A percentile compares a stretch with the other conserved stretches of the same genome.
Conservation (phyloP, 2,797 vertebrate species). For the Urosaurus nigricauda region DNA sequence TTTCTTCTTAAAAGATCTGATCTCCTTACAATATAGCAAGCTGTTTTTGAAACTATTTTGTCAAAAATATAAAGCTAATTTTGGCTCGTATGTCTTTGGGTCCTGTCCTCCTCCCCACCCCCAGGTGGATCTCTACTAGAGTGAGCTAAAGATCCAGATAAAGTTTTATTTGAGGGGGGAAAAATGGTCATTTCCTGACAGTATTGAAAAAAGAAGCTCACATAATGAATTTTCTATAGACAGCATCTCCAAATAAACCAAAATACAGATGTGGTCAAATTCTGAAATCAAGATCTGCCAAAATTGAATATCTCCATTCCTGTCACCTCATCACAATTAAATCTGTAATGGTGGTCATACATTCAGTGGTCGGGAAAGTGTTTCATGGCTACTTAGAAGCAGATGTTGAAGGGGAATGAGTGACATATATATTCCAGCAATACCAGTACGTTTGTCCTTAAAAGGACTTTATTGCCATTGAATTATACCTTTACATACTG, state of each 20-base stretch:
- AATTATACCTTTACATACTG: neutral
- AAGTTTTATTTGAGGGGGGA: neutral
- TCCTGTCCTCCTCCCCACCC: neutral
- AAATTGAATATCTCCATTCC: neutral
- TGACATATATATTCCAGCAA: neutral
- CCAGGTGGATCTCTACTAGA: neutral
- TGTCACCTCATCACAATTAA: neutral
- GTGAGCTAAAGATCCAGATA: neutral
- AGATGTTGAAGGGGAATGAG: neutral
- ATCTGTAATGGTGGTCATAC: neutral
- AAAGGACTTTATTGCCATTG: neutral
- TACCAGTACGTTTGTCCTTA: neutral
- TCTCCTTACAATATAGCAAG: neutral
- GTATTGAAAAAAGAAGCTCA: neutral
- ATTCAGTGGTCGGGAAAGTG: neutral
- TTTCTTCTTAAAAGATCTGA: neutral
- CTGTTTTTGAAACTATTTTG: no score
- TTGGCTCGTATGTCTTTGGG: neutral
- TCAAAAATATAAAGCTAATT: no score
- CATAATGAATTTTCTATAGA: neutral
- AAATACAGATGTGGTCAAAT: neutral
- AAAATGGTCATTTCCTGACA: neutral
- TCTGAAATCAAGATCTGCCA: neutral
- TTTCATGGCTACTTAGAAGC: neutral
- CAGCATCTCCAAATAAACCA: neutral